Percentiles rank a stretch among this genome's conserved stretches.
Conservation (phyloP, 2,113 vertebrate genomes). For the Anarrhichthys ocellatus region DNA sequence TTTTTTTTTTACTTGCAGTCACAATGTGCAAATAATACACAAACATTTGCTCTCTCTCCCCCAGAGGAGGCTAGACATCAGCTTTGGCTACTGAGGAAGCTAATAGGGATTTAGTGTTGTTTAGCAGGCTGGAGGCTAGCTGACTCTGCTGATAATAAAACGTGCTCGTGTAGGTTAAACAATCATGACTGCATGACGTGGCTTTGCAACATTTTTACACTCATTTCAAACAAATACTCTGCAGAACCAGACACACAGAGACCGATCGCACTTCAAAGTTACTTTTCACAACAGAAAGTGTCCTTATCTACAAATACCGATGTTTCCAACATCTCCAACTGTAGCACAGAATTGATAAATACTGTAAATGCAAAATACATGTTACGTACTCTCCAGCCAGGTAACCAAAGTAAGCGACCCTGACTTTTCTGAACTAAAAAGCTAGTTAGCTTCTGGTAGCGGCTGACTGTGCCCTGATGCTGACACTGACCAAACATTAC, state of each 20-base stretch:
- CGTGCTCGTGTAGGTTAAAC: not conserved
- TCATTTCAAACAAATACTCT: not conserved
- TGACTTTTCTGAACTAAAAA: not conserved
- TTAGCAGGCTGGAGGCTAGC: not conserved
- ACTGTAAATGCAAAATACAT: no score
- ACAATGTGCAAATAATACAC: not conserved
- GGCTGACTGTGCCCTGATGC: not conserved
- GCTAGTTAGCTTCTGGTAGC: not conserved
- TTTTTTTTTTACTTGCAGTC: not conserved
- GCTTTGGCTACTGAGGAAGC: not conserved
- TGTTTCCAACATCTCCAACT: no score
- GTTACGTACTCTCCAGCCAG: no score
- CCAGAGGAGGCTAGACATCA: not conserved
- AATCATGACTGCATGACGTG: not conserved
- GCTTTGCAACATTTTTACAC: not conserved
- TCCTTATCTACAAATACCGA: no score
- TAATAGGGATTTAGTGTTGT: not conserved
- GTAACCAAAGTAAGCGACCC: no score
- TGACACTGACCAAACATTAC: not conserved
- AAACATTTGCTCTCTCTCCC: rapidly evolving
- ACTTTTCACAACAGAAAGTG: not conserved
- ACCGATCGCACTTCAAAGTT: not conserved
- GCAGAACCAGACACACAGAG: not conserved
- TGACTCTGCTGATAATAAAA: not conserved
- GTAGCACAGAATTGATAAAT: no score